A percentile compares a stretch with the other conserved stretches of the same genome.
Evolutionary conservation across 1,140 invertebrate species (phyloP).

Genomic region (Macrocentrus cingulum): DNA sequence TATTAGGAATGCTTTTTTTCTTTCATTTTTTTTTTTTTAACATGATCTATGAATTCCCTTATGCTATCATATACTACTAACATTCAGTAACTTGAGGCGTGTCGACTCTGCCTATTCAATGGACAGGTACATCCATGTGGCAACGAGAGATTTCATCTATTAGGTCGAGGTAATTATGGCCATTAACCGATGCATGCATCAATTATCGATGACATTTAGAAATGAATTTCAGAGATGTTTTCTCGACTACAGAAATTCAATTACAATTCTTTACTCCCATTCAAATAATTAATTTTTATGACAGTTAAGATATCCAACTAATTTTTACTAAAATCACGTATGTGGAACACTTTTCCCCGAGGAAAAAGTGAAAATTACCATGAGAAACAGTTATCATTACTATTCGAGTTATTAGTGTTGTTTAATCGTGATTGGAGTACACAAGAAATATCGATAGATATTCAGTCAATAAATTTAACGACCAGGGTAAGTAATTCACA

Average conservation of each 20-base stretch:
- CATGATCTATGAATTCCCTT: neutral
- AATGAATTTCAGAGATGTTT: too few species aligned
- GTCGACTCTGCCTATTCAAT: conserved; percentile 6
- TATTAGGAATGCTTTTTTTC: neutral
- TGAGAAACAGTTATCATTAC: too few species aligned
- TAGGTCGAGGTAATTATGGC: conserved; percentile 50
- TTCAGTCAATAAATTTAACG: conserved; percentile 16
- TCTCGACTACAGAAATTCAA: too few species aligned
- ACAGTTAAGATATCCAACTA: too few species aligned
- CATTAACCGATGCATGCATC: conserved; percentile 55
- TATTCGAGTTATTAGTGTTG: neutral
- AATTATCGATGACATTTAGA: conserved; percentile 55
- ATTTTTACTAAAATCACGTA: too few species aligned
- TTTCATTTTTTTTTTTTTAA: neutral
- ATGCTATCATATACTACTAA: neutral
- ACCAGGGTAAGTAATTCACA: conserved; percentile 26
- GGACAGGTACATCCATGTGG: conserved; percentile 22
- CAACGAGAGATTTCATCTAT: conserved; percentile 44
- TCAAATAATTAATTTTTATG: neutral
- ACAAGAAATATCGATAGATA: conserved; percentile 13
- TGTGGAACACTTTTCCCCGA: too few species aligned
- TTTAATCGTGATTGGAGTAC: conserved; percentile 14
- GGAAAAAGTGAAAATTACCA: too few species aligned
- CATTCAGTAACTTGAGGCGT: conserved; percentile 6
- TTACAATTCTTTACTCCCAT: neutral